These are phyloP conservation scores for Sycobia sp. DNA, from an alignment of 1,140 invertebrate genomes.

Conservation along the genomic window DNA sequence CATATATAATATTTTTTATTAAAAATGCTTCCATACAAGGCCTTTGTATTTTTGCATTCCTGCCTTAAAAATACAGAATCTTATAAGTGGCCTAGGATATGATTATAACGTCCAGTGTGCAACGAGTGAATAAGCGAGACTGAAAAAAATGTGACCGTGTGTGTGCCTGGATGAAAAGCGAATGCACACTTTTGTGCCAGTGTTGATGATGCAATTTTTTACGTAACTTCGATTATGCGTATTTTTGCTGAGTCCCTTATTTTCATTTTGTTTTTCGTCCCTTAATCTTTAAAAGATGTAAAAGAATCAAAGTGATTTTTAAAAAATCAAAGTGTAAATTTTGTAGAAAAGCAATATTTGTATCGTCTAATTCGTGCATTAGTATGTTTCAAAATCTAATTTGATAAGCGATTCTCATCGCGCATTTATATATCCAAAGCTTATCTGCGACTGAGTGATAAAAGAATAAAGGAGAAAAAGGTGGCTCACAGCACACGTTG, in stretches of 20 bases:
- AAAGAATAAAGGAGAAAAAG: slow-evolving; percentile 21
- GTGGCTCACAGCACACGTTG: slow-evolving; percentile 27
- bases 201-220: slow-evolving; percentile 22
- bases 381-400: slow-evolving; percentile 22
- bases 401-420: slow-evolving; percentile 12
- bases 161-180: slow-evolving; percentile 45
- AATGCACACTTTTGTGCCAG: slow-evolving; percentile 34
- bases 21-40: slow-evolving; percentile 52
- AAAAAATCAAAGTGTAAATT: slow-evolving; percentile 33
- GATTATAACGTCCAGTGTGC: slow-evolving; percentile 48
- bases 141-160: slow-evolving; percentile 27
- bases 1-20: slow-evolving; percentile 44
- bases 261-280: slow-evolving; percentile 12
- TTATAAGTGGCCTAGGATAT: slow-evolving; percentile 51
- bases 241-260: slow-evolving; percentile 9
- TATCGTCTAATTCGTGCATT: slow-evolving; percentile 32
- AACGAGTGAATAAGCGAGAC: slow-evolving; percentile 40
- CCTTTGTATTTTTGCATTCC: slow-evolving; percentile 48
- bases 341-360: slow-evolving; percentile 27
- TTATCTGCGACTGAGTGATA: slow-evolving; percentile 13
- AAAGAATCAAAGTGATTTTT: slow-evolving; percentile 32
- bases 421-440: slow-evolving; percentile 14
- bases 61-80: slow-evolving; percentile 50
- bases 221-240: slow-evolving; percentile 26
- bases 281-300: slow-evolving; percentile 32